Evolutionary conservation across 2,888 invertebrate species (phyloP).

Genomic region (Drosophila paracracens): DNA sequence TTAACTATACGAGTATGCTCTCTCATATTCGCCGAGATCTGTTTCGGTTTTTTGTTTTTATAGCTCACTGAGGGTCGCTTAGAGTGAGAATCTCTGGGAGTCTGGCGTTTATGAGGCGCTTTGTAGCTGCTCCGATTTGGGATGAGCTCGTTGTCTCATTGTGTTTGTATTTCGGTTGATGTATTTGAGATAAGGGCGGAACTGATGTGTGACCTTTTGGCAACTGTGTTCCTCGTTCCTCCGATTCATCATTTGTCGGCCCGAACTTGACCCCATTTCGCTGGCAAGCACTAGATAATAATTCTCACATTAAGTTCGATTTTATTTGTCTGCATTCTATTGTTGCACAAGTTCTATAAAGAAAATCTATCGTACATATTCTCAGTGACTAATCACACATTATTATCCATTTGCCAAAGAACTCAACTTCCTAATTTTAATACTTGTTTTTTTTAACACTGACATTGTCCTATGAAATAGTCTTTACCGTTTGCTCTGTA

Average conservation of each 20-base stretch:
- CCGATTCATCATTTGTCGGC: conserved; percentile 5
- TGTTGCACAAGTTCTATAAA: not conserved
- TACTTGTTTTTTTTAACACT: not conserved
- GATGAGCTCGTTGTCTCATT: conserved; percentile 16
- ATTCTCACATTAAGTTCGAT: not conserved
- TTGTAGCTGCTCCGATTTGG: conserved; percentile 11
- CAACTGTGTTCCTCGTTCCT: not conserved
- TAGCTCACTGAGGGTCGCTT: conserved; percentile 44
- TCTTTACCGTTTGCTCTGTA: not conserved
- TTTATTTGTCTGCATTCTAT: not conserved
- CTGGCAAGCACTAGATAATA: conserved; percentile 16
- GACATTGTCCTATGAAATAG: not conserved
- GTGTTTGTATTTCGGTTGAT: conserved; percentile 27
- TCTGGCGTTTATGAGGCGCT: conserved; percentile 18
- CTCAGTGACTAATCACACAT: not conserved
- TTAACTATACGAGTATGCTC: conserved; percentile 14
- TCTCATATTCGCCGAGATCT: conserved; percentile 25
- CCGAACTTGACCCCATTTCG: conserved; percentile 39
- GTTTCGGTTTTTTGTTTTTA: conserved; percentile 33
- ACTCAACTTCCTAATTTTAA: not conserved
- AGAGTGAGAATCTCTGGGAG: conserved; percentile 2
- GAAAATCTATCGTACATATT: not conserved
- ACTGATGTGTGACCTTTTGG: conserved; percentile 24
- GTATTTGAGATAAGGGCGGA: conserved; percentile 42
- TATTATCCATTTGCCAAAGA: not conserved